These are phyloP conservation scores for Origma solitaria DNA, from an alignment of 2,113 vertebrate species.

Conservation along the genomic window DNA sequence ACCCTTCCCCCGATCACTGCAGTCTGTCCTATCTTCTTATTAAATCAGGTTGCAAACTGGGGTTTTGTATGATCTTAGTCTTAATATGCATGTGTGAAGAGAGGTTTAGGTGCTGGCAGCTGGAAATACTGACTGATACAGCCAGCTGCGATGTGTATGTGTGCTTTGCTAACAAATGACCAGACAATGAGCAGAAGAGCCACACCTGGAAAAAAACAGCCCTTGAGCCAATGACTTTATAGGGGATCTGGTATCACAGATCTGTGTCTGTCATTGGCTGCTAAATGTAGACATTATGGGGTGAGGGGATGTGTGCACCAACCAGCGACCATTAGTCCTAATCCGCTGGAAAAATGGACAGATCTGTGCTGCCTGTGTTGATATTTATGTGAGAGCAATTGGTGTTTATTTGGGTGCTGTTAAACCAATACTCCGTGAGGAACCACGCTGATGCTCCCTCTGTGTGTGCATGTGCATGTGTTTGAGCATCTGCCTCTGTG, in stretches of 20 bases:
- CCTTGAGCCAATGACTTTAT: background rate
- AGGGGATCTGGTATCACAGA: background rate
- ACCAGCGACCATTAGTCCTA: background rate
- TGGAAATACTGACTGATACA: background rate
- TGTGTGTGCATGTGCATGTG: too few relatives aligned
- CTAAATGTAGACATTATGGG: background rate
- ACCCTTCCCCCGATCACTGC: background rate
- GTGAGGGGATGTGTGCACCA: background rate
- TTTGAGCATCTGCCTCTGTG: background rate
- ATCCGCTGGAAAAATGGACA: rapidly evolving
- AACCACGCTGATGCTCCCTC: background rate
- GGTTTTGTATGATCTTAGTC: background rate
- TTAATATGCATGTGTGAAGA: background rate
- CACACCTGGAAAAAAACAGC: background rate
- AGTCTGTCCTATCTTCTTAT: background rate
- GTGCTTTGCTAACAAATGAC: background rate
- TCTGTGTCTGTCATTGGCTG: background rate
- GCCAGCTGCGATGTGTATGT: background rate
- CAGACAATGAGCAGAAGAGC: background rate
- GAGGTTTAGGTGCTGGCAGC: background rate
- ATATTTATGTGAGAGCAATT: background rate
- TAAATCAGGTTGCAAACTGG: background rate
- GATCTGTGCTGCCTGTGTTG: background rate
- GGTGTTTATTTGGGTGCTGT: background rate
- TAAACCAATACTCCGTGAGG: background rate